Evolutionary conservation across 2,113 vertebrate species (phyloP), one percentile per base, ranked within the genome.

Genomic region (Andinoacara biseriatus): DNA sequence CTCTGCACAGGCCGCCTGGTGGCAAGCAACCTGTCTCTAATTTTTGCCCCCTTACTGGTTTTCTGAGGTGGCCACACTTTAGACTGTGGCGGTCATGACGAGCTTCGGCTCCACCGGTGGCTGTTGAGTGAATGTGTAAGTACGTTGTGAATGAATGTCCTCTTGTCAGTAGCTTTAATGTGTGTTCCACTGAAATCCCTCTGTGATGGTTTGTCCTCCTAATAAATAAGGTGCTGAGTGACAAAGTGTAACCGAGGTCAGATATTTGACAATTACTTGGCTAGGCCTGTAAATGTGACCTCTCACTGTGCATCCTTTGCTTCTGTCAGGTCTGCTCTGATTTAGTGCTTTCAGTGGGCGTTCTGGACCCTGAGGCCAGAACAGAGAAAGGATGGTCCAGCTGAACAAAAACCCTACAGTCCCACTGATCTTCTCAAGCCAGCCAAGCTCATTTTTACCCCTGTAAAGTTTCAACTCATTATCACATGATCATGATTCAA

Each of bases 271-370:
- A 22, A 74, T 59, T 43, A 69, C 72, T 81, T 69, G 61, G 57
- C 74, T 31, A 4, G n/a, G 43, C 60, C 75, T 24, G 15, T 57
- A 49, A 90, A 85, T 61, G 43, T 75, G 58, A 20, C 74, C 31
- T 80, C 76, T 85, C 10, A 65, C 31, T 54, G 10, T 9, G 29
- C 9, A 13, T 77, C 29, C 77, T 87, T 56, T 63, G 74, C 52
- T 67, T 58, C 72, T 81, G 77, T 81, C 77, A 76, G 14, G 54
- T 31, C 56, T n/a, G 24, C 61, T 86, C 26, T 85, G 90, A 91
- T 92, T 93, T 90, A 85, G n/a, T 2, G 5, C 58, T 49, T 63
- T 87, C 31, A 0, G 88, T 93, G 91, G 88, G 91, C 87, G 93
- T 91, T 91, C 72, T 90, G 83, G 74, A 75, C 84, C 7, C 61